These are phyloP conservation scores for Agriopis marginaria DNA, from an alignment of 2,888 invertebrate genomes.

Conservation along the genomic window DNA sequence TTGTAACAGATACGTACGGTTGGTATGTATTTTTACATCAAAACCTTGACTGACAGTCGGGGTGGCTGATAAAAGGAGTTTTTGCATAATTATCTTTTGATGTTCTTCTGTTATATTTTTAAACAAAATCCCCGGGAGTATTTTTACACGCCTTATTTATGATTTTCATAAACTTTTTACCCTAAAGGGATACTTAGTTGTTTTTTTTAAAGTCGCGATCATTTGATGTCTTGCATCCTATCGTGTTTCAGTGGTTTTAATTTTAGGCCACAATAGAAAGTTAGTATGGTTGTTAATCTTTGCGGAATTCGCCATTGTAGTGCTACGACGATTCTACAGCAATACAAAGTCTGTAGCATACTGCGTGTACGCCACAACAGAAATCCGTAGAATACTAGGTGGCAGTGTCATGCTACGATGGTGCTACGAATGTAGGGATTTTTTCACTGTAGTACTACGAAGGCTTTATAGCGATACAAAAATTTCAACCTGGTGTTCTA, in stretches of 20 bases:
- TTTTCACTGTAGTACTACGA: no score
- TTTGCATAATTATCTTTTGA: constrained; percentile 10
- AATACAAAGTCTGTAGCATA: no score
- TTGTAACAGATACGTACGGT: background rate
- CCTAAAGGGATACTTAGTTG: background rate
- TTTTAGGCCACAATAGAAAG: no score
- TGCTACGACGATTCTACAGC: no score
- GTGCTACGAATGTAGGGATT: no score
- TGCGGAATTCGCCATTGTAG: no score
- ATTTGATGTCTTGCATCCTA: background rate
- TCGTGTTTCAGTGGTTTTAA: background rate
- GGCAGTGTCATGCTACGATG: no score
- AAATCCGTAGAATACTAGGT: no score
- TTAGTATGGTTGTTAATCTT: no score
- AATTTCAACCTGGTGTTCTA: no score
- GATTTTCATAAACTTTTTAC: background rate
- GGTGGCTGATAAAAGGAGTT: constrained; percentile 1
- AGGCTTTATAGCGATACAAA: no score
- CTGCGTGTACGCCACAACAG: no score
- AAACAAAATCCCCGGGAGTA: background rate
- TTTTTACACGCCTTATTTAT: background rate
- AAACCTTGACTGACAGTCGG: constrained; percentile 5
- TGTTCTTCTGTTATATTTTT: constrained; percentile 1
- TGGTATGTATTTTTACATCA: constrained; percentile 3
- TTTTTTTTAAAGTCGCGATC: background rate